Conservation (phyloP, 2,113 vertebrate species). For the Raja brachyura region DNA sequence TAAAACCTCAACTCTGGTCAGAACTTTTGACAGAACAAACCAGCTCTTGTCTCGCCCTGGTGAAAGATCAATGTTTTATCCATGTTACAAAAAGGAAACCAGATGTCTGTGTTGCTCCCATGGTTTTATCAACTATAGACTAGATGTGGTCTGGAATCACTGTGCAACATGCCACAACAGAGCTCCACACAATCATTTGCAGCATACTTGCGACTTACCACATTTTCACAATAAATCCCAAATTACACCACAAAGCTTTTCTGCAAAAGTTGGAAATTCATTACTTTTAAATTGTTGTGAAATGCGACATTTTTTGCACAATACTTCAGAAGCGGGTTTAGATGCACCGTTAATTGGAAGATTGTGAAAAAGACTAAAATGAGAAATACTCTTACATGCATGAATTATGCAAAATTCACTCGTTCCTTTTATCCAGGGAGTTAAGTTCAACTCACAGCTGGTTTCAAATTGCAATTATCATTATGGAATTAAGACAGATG, state of each 20-base stretch:
- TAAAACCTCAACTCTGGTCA: not conserved
- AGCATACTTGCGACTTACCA: not conserved
- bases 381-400: not conserved
- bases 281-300: not conserved
- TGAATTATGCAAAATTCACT: not conserved
- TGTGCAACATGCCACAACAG: not conserved
- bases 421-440: not conserved
- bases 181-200: not conserved
- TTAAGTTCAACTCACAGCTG: not conserved
- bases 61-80: conserved; percentile 32
- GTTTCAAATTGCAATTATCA: not conserved
- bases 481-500: not conserved
- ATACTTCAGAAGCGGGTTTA: not conserved
- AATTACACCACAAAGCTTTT: not conserved
- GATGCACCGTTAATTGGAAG: not conserved
- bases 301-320: not conserved
- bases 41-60: not conserved
- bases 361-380: not conserved
- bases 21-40: not conserved
- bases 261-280: not conserved
- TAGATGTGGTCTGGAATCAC: not conserved
- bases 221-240: not conserved
- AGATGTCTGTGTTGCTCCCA: conserved; percentile 1
- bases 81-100: conserved; percentile 30
- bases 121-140: conserved; percentile 29